Conservation (phyloP, 1,140 invertebrate genomes). For the Samia ricini region DNA sequence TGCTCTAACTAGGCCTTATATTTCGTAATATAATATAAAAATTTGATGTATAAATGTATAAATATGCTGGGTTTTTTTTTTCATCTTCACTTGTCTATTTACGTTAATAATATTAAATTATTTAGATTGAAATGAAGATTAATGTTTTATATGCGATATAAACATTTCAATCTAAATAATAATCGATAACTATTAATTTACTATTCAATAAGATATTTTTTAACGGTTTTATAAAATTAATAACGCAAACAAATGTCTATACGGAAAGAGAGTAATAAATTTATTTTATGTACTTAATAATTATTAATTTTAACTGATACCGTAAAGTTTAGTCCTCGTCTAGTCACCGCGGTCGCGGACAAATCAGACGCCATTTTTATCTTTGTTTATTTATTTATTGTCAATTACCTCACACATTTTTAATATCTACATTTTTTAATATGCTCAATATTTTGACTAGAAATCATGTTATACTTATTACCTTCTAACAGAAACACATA, state of each 20-base stretch:
- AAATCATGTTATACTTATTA: conserved; percentile 73
- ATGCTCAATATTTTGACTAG: conserved; percentile 77
- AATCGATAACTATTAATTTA: conserved; percentile 3
- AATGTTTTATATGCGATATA: neutral
- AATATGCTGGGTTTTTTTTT: neutral
- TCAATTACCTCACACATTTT: conserved; percentile 59
- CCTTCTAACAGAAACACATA: conserved; percentile 71
- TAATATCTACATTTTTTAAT: conserved; percentile 71
- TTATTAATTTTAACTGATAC: conserved; percentile 42
- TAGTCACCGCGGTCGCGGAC: conserved; percentile 25
- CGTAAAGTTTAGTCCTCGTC: conserved; percentile 18
- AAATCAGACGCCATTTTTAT: conserved; percentile 21
- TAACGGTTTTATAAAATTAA: conserved; percentile 43
- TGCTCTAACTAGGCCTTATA: neutral
- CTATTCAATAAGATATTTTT: conserved; percentile 20
- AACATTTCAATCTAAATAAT: conserved; percentile 5
- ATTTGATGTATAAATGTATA: conserved; percentile 22
- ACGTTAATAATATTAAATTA: conserved; percentile 7
- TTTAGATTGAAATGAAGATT: neutral
- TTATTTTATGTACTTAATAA: conserved; percentile 55
- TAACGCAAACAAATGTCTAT: conserved; percentile 40
- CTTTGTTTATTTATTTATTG: conserved; percentile 53
- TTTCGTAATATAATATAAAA: conserved; percentile 6
- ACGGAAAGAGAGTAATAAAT: conserved; percentile 53
- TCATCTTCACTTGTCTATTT: neutral